Evolutionary conservation across 2,888 invertebrate genomes (phyloP).

Genomic region (Eristalis arbustorum): DNA sequence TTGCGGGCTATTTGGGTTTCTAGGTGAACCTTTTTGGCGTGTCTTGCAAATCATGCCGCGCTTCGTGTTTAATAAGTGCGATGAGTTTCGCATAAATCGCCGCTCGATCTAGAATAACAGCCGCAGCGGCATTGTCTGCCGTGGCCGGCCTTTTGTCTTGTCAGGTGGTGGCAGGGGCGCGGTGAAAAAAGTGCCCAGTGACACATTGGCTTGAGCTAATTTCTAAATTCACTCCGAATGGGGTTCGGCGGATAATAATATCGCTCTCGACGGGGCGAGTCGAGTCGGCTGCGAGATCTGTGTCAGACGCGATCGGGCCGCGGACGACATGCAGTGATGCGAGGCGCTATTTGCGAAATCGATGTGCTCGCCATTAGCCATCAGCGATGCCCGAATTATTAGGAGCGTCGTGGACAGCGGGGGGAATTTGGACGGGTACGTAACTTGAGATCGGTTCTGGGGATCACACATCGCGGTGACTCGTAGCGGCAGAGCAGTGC

Average conservation of each 20-base stretch:
- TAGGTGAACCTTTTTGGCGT: slow-evolving; percentile 36
- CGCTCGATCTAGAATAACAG: slow-evolving; percentile 29
- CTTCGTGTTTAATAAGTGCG: background rate
- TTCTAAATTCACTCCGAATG: slow-evolving; percentile 44
- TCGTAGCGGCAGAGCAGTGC: background rate
- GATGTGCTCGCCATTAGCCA: background rate
- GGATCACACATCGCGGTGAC: background rate
- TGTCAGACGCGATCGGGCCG: background rate
- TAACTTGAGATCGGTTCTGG: background rate
- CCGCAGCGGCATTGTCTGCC: background rate
- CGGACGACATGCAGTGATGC: background rate
- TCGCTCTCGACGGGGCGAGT: background rate
- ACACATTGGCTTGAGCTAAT: slow-evolving; percentile 48
- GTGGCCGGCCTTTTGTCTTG: slow-evolving; percentile 13
- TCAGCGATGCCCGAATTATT: background rate
- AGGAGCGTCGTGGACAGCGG: background rate
- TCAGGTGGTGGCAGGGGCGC: background rate
- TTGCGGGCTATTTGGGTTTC: slow-evolving; percentile 32
- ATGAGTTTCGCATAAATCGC: slow-evolving; percentile 40
- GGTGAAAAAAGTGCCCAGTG: too few relatives aligned
- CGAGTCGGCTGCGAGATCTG: background rate
- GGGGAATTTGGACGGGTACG: background rate
- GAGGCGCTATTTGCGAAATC: background rate
- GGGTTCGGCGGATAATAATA: background rate
- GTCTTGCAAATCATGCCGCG: slow-evolving; percentile 12